Evolutionary conservation across 2,797 vertebrate species (phyloP).

Genomic region (Hydrolagus colliei): DNA sequence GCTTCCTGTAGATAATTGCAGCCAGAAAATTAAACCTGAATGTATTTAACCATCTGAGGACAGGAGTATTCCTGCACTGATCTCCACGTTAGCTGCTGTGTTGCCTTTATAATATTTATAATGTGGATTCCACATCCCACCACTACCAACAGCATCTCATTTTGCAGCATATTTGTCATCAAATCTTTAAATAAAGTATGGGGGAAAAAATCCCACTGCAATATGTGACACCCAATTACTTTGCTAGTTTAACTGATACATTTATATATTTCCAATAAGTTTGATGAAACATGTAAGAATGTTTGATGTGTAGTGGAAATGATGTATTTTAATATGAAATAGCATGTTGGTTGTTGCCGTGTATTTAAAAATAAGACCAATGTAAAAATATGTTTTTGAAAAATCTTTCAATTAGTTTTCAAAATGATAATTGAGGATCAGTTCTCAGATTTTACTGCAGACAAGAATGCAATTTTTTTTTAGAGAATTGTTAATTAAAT

Average conservation of each 20-base stretch:
- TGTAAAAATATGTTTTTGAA: not conserved
- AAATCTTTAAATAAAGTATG: not conserved
- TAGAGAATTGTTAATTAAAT: too few relatives aligned
- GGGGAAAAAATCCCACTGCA: not conserved
- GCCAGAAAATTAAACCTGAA: constrained; percentile 51
- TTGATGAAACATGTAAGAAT: not conserved
- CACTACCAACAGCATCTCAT: not conserved
- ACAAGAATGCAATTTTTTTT: too few relatives aligned
- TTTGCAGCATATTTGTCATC: not conserved
- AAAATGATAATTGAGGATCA: too few relatives aligned
- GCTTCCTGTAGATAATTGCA: constrained; percentile 68
- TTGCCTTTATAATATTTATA: not conserved
- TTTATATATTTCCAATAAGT: not conserved
- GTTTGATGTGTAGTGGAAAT: too few relatives aligned
- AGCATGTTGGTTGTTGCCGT: not conserved
- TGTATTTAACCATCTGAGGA: constrained; percentile 26
- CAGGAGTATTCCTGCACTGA: not conserved
- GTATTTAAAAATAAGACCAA: not conserved
- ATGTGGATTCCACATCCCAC: not conserved
- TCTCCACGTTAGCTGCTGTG: too few relatives aligned
- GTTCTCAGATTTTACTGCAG: too few relatives aligned
- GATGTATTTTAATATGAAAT: too few relatives aligned
- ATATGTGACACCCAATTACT: not conserved
- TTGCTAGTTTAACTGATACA: not conserved
- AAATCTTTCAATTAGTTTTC: not conserved